These are phyloP conservation scores for Callorhinus ursinus DNA, from an alignment of 2,113 vertebrate species.

Conservation along the genomic window DNA sequence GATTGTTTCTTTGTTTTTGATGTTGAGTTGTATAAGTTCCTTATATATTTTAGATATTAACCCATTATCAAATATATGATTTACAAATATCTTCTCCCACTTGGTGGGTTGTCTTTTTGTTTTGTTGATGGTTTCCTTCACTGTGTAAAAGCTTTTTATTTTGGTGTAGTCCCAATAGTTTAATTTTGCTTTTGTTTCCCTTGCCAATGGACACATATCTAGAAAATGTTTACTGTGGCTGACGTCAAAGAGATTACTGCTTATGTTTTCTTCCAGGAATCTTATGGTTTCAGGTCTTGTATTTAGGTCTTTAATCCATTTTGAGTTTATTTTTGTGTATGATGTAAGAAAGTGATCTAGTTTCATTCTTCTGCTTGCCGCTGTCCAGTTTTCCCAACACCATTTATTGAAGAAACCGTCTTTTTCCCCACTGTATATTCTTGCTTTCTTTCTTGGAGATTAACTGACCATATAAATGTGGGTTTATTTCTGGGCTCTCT, in stretches of 20 bases:
- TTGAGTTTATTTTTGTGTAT: background rate
- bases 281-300: background rate
- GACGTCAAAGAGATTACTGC: background rate
- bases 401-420: background rate
- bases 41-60: background rate
- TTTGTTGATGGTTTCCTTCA: background rate
- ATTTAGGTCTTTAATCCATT: background rate
- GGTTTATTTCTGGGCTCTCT: background rate
- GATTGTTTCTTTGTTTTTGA: background rate
- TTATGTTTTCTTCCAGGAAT: background rate
- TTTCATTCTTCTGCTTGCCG: background rate
- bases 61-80: background rate
- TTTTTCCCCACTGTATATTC: background rate
- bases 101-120: background rate
- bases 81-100: background rate
- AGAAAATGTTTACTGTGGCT: background rate
- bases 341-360: background rate
- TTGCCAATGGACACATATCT: background rate
- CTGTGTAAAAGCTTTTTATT: background rate
- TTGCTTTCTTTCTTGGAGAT: background rate
- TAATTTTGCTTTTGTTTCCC: background rate
- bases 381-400: background rate
- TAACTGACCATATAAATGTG: background rate
- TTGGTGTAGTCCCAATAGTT: background rate
- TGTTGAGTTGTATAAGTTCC: background rate